Base-by-base conservation (phyloP, 2,888 invertebrate species). In the Pardosa pseudoannulata region DNA sequence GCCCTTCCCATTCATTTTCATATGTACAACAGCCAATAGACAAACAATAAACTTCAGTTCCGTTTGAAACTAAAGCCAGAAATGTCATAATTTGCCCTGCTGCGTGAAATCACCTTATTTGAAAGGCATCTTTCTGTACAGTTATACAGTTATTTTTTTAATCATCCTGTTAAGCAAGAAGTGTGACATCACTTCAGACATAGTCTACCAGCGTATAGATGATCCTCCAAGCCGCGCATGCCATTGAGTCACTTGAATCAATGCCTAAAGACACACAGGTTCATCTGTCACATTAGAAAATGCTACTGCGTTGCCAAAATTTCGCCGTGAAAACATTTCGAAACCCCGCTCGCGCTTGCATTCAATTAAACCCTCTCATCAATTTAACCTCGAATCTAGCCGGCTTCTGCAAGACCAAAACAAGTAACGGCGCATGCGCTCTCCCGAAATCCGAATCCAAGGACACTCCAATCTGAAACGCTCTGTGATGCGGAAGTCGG, bases 341-440 rank as follows among this genome's bases (percentile, higher is more conserved):
- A 56, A 56, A 56, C 56, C 16, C 56, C 11, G 46, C 41, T n/a
- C n/a, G n/a, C n/a, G n/a, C n/a, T n/a, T 23, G 56, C 56, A 56
- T 56, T 56, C 56, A 56, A 56, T 56, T 56, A 56, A 56, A 56
- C 56, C 56, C 56, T 56, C 56, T 56, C 56, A 56, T 56, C 56
- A 56, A 56, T 56, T 19, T 56, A 56, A 23, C 56, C 56, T 56
- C 56, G 56, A 56, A 19, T 11, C 23, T 56, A 56, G 56, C 56
- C 56, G 56, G 56, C 56, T 56, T 56, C 56, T 56, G 56, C 6
- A 56, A 11, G 56, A 56, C 19, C 56, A 19, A 56, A 56, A 56
- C 19, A 19, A 56, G 3, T 3, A 9, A 23, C 5, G 19, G 56
- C 56, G 56, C 56, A 56, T 56, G 56, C 56, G 56, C 56, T 1